These are phyloP conservation scores for Triplophysa tibetana DNA, from an alignment of 2,113 vertebrate species.

Conservation along the genomic window DNA sequence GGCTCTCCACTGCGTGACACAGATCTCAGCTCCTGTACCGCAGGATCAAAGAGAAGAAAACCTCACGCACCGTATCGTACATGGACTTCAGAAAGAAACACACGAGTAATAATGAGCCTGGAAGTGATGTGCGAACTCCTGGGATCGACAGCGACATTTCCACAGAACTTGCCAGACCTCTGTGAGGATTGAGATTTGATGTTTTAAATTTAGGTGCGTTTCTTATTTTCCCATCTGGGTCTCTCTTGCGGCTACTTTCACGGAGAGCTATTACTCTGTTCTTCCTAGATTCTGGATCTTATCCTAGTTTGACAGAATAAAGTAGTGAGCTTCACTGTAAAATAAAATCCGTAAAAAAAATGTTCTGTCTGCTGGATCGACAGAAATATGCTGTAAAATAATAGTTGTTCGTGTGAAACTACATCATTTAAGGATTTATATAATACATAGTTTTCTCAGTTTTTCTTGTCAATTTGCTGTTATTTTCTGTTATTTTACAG, in stretches of 20 bases:
- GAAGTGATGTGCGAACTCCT: slow-evolving; percentile 24
- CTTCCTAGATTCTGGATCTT: background rate
- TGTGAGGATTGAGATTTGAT: slow-evolving; percentile 11
- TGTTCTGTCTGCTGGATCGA: no score
- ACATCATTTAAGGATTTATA: no score
- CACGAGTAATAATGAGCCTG: slow-evolving; percentile 25
- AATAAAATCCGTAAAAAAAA: no score
- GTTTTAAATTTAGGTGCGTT: slow-evolving; percentile 1
- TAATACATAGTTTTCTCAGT: no score
- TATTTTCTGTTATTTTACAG: no score
- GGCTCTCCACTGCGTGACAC: slow-evolving; percentile 9
- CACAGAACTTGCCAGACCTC: slow-evolving; percentile 12
- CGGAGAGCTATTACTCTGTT: background rate
- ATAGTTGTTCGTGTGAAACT: no score
- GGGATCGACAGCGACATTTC: slow-evolving; percentile 39
- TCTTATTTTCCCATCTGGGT: background rate
- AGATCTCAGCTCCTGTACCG: slow-evolving; percentile 20
- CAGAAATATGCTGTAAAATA: no score
- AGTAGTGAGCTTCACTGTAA: no score
- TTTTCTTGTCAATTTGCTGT: no score
- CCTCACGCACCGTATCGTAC: background rate
- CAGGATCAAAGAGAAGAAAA: slow-evolving; percentile 3
- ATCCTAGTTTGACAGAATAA: slow-evolving; percentile 1
- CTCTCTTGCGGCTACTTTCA: background rate
- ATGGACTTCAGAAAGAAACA: slow-evolving; percentile 2